Evolutionary conservation across 1,140 invertebrate genomes (phyloP).

Genomic region (Stenopsyche tienmushanensis): DNA sequence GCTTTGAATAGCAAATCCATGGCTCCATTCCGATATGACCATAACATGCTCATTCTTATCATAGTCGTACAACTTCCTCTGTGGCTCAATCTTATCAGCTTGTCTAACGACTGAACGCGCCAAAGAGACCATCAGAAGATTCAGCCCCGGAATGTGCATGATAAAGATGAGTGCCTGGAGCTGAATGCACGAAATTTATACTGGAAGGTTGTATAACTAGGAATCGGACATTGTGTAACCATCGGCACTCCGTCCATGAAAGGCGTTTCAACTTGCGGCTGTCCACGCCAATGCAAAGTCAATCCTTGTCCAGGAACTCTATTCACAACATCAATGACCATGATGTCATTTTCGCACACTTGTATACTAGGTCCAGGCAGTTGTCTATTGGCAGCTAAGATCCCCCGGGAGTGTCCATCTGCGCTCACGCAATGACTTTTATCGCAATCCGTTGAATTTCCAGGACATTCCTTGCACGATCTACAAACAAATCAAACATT

Average conservation of each 20-base stretch:
- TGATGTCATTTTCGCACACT: slow-evolving; percentile 83
- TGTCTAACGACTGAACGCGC: slow-evolving; percentile 77
- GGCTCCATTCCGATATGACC: slow-evolving; percentile 72
- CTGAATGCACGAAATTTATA: slow-evolving; percentile 75
- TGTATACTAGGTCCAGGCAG: slow-evolving; percentile 82
- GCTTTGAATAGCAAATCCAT: slow-evolving; percentile 54
- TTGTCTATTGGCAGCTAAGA: slow-evolving; percentile 77
- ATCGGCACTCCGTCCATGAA: slow-evolving; percentile 85
- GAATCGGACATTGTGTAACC: slow-evolving; percentile 83
- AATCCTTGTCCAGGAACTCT: slow-evolving; percentile 69
- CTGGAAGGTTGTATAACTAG: slow-evolving; percentile 77
- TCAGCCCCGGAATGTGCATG: slow-evolving; percentile 75
- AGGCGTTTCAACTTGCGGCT: slow-evolving; percentile 73
- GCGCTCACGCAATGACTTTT: slow-evolving; percentile 66
- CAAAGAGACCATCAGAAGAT: slow-evolving; percentile 74
- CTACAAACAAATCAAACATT: slow-evolving; percentile 45
- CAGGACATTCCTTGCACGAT: slow-evolving; percentile 65
- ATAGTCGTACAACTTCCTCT: slow-evolving; percentile 70
- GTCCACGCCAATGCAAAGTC: slow-evolving; percentile 82
- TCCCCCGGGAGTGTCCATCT: slow-evolving; percentile 67
- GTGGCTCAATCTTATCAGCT: slow-evolving; percentile 65
- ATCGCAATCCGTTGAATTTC: slow-evolving; percentile 62
- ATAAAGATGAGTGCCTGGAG: slow-evolving; percentile 73
- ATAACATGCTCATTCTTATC: slow-evolving; percentile 77
- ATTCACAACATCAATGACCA: slow-evolving; percentile 82